Conservation (phyloP, 2,888 invertebrate species). For the Pherbina coryleti region DNA sequence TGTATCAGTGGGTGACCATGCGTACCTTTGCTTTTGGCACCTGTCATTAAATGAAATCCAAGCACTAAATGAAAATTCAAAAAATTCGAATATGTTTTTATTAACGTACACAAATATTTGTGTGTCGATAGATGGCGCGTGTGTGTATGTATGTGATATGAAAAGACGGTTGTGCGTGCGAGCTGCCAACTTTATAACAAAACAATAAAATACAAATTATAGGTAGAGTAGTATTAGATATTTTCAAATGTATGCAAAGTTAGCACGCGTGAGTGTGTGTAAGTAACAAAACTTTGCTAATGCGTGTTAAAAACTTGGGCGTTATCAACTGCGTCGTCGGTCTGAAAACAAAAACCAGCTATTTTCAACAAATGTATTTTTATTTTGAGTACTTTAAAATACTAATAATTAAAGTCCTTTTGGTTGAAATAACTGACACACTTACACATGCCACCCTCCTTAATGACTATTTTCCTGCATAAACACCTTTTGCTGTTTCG, state of each 20-base stretch:
- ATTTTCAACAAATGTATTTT: too few relatives aligned
- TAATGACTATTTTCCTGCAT: conserved; percentile 27
- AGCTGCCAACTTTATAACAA: too few relatives aligned
- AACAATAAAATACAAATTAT: too few relatives aligned
- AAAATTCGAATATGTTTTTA: background rate
- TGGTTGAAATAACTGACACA: background rate
- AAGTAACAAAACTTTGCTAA: conserved; percentile 4
- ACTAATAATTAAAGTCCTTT: background rate
- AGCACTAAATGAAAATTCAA: conserved; percentile 6
- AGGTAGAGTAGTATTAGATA: too few relatives aligned
- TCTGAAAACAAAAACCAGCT: too few relatives aligned
- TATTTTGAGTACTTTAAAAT: background rate
- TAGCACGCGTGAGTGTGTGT: background rate
- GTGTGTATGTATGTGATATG: too few relatives aligned
- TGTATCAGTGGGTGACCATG: background rate
- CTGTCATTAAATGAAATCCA: conserved; percentile 39
- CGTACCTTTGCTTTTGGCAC: conserved; percentile 23
- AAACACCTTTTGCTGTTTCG: conserved; percentile 26
- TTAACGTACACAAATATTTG: background rate
- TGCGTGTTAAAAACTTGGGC: too few relatives aligned
- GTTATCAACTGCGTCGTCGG: too few relatives aligned
- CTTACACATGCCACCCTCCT: background rate
- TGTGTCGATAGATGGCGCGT: too few relatives aligned
- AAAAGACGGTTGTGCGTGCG: too few relatives aligned
- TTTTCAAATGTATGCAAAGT: too few relatives aligned